A percentile compares a stretch with the other conserved stretches of the same genome.
Conservation (phyloP, 2,888 invertebrate species). For the Gymnosoma rotundatum region DNA sequence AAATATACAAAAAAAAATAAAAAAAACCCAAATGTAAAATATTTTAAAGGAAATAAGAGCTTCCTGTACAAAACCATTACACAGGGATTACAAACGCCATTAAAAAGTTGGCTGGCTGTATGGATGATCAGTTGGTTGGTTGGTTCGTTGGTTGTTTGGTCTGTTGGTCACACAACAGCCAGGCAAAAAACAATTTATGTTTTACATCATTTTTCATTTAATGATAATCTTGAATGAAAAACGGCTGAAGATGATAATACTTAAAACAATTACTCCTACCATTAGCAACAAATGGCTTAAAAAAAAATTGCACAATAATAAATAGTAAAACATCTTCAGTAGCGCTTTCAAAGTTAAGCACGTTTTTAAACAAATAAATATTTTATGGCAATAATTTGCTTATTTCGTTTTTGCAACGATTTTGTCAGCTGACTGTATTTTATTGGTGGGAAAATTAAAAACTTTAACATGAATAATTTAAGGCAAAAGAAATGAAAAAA, state of each 20-base stretch:
- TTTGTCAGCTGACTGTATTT: not conserved
- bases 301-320: not conserved
- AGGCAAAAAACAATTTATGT: constrained; percentile 28
- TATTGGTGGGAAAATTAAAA: constrained; percentile 1
- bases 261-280: not conserved
- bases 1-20: not conserved
- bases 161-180: constrained; percentile 7
- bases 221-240: constrained; percentile 25
- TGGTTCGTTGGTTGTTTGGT: not conserved
- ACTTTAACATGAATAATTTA: constrained; percentile 17
- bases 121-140: not conserved
- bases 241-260: not conserved
- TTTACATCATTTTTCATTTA: constrained; percentile 41
- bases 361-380: constrained; percentile 30
- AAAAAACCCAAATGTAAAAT: not conserved
- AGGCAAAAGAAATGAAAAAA: not conserved
- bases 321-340: constrained; percentile 1
- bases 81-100: constrained; percentile 28
- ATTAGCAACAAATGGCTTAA: not conserved
- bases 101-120: constrained; percentile 5
- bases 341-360: constrained; percentile 26
- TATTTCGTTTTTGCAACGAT: not conserved
- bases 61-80: constrained; percentile 19
- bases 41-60: not conserved
- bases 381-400: constrained; percentile 24